Percentiles rank a stretch among this genome's conserved stretches.
These are phyloP conservation scores for Druon quercuslanigerum DNA, from an alignment of 1,140 invertebrate species.

Conservation along the genomic window DNA sequence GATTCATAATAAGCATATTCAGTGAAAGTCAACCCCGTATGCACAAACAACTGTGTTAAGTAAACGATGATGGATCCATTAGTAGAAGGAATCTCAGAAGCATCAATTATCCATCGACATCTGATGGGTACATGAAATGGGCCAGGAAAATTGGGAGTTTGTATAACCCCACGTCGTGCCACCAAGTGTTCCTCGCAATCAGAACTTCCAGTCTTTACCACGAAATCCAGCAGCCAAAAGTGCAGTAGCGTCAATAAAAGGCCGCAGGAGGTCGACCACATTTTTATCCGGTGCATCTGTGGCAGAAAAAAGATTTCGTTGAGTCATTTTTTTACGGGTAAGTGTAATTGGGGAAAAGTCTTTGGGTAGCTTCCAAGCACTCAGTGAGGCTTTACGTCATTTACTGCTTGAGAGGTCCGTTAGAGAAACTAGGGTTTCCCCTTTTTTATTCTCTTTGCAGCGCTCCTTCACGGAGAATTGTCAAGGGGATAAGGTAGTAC, in stretches of 20 bases:
- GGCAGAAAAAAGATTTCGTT: conserved; percentile 11
- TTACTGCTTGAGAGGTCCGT: conserved; percentile 25
- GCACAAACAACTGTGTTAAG: conserved; percentile 90
- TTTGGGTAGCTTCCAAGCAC: conserved; percentile 23
- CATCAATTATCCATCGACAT: conserved; percentile 91
- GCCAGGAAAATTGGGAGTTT: conserved; percentile 89
- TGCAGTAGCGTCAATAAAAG: conserved; percentile 50
- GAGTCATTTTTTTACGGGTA: conserved; percentile 20
- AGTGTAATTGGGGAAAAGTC: conserved; percentile 22
- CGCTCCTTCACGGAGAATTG: conserved; percentile 17
- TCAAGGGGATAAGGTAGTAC: not conserved
- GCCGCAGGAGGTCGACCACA: conserved; percentile 49
- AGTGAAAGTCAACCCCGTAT: conserved; percentile 86
- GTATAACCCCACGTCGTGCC: conserved; percentile 81
- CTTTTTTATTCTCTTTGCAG: conserved; percentile 21
- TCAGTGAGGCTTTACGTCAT: conserved; percentile 26
- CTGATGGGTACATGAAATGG: conserved; percentile 87
- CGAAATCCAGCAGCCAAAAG: conserved; percentile 47
- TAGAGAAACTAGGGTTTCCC: conserved; percentile 1
- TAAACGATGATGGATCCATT: conserved; percentile 87
- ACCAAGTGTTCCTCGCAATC: conserved; percentile 80
- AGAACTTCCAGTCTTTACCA: conserved; percentile 42
- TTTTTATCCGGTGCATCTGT: conserved; percentile 45
- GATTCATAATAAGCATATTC: conserved; percentile 88
- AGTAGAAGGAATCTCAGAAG: conserved; percentile 75